These are phyloP conservation scores for Terebella lapidaria DNA, from an alignment of 2,888 invertebrate genomes.

Conservation along the genomic window DNA sequence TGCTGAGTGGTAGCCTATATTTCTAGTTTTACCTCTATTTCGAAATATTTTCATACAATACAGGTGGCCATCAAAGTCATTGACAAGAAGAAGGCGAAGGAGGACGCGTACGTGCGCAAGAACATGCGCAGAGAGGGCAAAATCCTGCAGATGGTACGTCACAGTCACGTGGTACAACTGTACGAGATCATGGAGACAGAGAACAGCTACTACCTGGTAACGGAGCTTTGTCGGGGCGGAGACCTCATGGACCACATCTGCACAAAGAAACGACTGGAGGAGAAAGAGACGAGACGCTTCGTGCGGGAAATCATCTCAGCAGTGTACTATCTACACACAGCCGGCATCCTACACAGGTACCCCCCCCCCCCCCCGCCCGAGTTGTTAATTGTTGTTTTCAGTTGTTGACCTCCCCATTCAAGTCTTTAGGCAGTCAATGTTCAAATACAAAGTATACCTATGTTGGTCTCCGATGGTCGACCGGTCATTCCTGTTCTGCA, in stretches of 20 bases:
- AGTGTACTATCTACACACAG: conserved; percentile 47
- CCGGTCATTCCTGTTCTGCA: too few species aligned
- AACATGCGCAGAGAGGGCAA: conserved; percentile 49
- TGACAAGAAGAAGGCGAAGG: conserved; percentile 46
- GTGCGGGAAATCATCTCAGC: conserved; percentile 49
- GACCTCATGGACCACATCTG: conserved; percentile 51
- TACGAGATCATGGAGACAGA: conserved; percentile 52
- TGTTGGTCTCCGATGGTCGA: too few species aligned
- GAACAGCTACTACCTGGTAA: conserved; percentile 50
- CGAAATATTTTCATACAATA: too few species aligned
- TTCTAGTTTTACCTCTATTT: too few species aligned
- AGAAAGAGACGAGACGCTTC: conserved; percentile 41
- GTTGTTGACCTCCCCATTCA: neutral
- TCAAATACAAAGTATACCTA: too few species aligned
- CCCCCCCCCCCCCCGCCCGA: too few species aligned
- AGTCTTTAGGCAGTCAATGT: too few species aligned
- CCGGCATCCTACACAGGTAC: conserved; percentile 49
- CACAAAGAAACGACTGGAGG: conserved; percentile 38
- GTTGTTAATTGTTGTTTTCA: too few species aligned
- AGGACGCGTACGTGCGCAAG: conserved; percentile 47
- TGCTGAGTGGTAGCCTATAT: too few species aligned
- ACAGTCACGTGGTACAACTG: conserved; percentile 44
- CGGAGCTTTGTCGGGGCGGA: conserved; percentile 47
- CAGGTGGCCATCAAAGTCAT: conserved; percentile 51
- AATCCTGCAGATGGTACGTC: conserved; percentile 46